Conservation (phyloP, 2,888 invertebrate species). For the Octonoba sinensis region DNA sequence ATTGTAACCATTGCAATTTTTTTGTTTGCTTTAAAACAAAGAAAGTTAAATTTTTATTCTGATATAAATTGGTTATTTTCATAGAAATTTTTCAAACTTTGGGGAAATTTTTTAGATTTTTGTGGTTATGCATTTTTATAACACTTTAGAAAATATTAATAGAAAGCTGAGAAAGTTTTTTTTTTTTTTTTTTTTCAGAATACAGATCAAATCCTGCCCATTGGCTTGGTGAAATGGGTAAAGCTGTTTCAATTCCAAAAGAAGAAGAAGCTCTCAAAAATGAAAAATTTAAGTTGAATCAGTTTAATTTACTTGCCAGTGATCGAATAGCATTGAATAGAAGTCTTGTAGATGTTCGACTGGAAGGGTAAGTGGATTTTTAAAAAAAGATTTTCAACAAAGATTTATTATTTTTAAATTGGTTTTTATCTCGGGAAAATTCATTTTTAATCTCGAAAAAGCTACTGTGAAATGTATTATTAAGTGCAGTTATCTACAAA, state of each 20-base stretch:
- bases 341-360: conserved; percentile 91
- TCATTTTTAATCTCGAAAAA: neutral
- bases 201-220: conserved; percentile 64
- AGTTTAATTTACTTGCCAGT: conserved; percentile 97
- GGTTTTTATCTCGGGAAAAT: neutral
- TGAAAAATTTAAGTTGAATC: conserved; percentile 97
- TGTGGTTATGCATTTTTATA: too few species aligned
- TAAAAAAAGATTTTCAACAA: neutral
- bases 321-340: conserved; percentile 97
- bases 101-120: too few species aligned
- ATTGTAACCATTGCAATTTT: too few species aligned
- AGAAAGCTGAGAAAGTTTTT: too few species aligned
- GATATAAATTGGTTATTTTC: too few species aligned
- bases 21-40: too few species aligned
- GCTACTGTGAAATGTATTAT: too few species aligned
- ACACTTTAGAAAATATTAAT: too few species aligned
- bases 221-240: conserved; percentile 91
- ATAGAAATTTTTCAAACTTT: too few species aligned
- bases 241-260: conserved; percentile 88
- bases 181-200: conserved; percentile 22
- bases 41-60: too few species aligned
- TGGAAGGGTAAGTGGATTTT: conserved; percentile 80
- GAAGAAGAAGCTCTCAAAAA: conserved; percentile 90
- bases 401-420: neutral
- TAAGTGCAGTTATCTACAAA: too few species aligned